phyloP scores from a whole-genome alignment of 2,113 vertebrate species.

The Spilogale gracilis region DNA sequence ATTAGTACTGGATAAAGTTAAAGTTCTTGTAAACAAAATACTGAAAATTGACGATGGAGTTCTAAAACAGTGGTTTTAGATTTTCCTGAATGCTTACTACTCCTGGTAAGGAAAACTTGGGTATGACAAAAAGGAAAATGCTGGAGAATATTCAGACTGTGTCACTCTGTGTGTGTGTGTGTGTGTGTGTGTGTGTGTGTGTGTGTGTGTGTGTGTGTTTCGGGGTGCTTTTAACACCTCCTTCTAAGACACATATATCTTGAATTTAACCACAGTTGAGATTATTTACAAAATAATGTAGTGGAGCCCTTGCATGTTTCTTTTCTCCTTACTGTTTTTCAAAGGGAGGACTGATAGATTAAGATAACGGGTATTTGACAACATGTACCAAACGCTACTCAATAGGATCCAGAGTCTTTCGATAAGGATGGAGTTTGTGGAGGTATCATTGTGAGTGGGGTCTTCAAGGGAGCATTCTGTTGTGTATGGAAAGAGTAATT shows the following conservation, averaged over 20 bases:
- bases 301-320: neutral
- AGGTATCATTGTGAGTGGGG: too few species aligned
- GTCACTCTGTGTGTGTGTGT: neutral
- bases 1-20: neutral
- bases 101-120: neutral
- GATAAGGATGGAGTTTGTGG: neutral
- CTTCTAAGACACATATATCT: neutral
- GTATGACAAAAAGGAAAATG: neutral
- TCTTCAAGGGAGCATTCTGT: neutral
- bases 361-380: neutral
- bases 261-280: neutral
- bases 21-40: neutral
- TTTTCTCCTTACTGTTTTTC: neutral
- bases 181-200: neutral
- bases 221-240: neutral
- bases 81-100: neutral
- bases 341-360: rapidly evolving
- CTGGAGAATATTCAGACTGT: neutral
- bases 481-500: neutral
- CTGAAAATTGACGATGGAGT: neutral
- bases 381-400: neutral
- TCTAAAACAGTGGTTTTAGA: neutral
- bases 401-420: neutral
- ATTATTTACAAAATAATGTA: neutral
- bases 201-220: too few species aligned